phyloP scores from a whole-genome alignment of 2,797 vertebrate species.

The Bradypodion pumilum region DNA sequence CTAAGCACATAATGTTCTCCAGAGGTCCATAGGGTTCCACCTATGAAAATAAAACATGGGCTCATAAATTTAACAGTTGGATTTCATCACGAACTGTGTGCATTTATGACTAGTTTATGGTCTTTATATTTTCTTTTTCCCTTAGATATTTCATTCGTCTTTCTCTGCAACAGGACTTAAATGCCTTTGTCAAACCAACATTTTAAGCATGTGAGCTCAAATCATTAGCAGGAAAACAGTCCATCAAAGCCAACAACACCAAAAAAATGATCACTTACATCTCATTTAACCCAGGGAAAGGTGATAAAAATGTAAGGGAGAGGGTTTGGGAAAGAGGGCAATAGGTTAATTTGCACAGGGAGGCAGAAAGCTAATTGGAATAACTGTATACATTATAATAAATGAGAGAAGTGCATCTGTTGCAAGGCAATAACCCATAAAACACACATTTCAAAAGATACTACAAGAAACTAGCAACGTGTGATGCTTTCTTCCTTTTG shows the following conservation, averaged over 20 bases:
- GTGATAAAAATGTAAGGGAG: neutral
- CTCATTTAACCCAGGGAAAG: neutral
- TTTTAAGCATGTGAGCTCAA: neutral
- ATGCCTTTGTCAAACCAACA: constrained; percentile 1
- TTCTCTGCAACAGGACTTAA: neutral
- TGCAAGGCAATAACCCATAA: neutral
- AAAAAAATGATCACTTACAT: neutral
- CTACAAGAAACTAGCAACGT: constrained; percentile 1
- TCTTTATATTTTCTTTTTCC: constrained; percentile 23
- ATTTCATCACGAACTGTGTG: neutral
- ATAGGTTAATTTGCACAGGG: neutral
- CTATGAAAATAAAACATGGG: neutral
- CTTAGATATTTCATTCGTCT: constrained; percentile 8
- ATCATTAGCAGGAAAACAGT: constrained; percentile 4
- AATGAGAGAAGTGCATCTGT: neutral
- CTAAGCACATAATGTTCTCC: neutral
- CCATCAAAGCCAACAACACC: neutral
- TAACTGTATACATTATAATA: neutral
- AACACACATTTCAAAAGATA: neutral
- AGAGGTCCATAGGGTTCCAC: neutral
- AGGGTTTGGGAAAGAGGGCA: too few relatives aligned
- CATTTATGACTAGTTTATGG: neutral
- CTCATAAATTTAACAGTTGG: constrained; percentile 17
- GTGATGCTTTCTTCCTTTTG: neutral
- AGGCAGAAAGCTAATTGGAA: neutral